Evolutionary conservation across 2,888 invertebrate species (phyloP).

Genomic region (Nemotelus pantherinus): DNA sequence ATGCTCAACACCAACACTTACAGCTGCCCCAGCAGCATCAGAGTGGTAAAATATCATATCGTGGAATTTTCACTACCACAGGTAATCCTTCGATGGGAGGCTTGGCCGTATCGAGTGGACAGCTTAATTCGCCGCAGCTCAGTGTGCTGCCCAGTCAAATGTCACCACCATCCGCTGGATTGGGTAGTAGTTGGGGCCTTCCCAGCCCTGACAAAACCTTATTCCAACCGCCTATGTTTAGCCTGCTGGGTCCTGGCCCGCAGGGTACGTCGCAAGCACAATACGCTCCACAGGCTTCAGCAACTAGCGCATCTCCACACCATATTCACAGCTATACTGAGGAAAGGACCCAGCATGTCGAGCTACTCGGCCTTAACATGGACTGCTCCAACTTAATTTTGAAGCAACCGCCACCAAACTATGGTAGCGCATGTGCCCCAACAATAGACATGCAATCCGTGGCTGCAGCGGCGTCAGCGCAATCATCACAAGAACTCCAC

Average conservation of each 20-base stretch:
- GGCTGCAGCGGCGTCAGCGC: slow-evolving; percentile 53
- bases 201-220: slow-evolving; percentile 75
- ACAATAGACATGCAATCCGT: slow-evolving; percentile 67
- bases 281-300: slow-evolving; percentile 66
- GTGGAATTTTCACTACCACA: slow-evolving; percentile 78
- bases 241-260: slow-evolving; percentile 70
- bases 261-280: slow-evolving; percentile 68
- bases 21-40: slow-evolving; percentile 64
- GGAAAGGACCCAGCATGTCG: slow-evolving; percentile 67
- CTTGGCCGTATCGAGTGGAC: slow-evolving; percentile 55
- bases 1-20: slow-evolving; percentile 56
- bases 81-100: slow-evolving; percentile 65
- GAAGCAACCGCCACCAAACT: slow-evolving; percentile 72
- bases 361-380: slow-evolving; percentile 71
- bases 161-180: slow-evolving; percentile 69
- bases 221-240: slow-evolving; percentile 72
- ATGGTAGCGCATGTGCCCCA: slow-evolving; percentile 69
- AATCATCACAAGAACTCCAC: slow-evolving; percentile 67
- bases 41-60: slow-evolving; percentile 71
- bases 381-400: slow-evolving; percentile 69
- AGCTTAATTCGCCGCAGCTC: slow-evolving; percentile 63
- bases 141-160: slow-evolving; percentile 64
- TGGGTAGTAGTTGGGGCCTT: slow-evolving; percentile 78
- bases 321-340: slow-evolving; percentile 64
- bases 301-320: slow-evolving; percentile 62